phyloP scores from a whole-genome alignment of 2,888 invertebrate species.

The Galerucella nymphaeae region DNA sequence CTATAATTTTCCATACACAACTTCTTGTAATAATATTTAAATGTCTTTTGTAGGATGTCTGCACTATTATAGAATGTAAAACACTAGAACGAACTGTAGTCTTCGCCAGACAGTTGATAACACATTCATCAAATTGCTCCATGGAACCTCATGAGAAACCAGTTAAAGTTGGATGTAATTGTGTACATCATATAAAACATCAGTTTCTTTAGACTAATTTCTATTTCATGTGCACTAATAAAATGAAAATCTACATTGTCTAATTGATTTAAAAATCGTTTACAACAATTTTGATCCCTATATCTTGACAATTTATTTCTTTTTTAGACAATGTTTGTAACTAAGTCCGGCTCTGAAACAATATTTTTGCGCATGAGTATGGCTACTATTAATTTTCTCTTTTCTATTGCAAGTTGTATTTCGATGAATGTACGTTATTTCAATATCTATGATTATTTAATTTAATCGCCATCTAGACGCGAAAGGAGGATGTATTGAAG shows the following conservation, averaged over 20 bases:
- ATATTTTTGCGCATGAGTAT: no score
- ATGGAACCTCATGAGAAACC: constrained; percentile 36
- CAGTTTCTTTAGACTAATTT: constrained; percentile 32
- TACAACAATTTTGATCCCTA: not conserved
- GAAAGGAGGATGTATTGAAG: not conserved
- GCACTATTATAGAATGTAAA: constrained; percentile 37
- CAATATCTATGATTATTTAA: not conserved
- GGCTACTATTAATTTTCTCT: no score
- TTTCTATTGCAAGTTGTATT: no score
- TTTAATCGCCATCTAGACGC: not conserved
- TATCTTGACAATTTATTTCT: no score
- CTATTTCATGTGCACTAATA: not conserved
- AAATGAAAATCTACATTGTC: not conserved
- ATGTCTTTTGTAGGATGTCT: constrained; percentile 37
- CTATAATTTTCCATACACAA: no score
- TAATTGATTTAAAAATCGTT: not conserved
- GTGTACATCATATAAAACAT: constrained; percentile 48
- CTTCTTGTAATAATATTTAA: not conserved
- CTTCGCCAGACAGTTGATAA: constrained; percentile 30
- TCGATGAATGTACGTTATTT: not conserved
- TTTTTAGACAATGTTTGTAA: no score
- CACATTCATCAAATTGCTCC: constrained; percentile 22
- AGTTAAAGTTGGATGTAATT: constrained; percentile 50
- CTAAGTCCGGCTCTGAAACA: no score
- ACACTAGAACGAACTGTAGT: constrained; percentile 36